Percentiles rank a stretch among this genome's conserved stretches.
phyloP scores from a whole-genome alignment of 2,113 vertebrate species.

The Pluvialis apricaria region DNA sequence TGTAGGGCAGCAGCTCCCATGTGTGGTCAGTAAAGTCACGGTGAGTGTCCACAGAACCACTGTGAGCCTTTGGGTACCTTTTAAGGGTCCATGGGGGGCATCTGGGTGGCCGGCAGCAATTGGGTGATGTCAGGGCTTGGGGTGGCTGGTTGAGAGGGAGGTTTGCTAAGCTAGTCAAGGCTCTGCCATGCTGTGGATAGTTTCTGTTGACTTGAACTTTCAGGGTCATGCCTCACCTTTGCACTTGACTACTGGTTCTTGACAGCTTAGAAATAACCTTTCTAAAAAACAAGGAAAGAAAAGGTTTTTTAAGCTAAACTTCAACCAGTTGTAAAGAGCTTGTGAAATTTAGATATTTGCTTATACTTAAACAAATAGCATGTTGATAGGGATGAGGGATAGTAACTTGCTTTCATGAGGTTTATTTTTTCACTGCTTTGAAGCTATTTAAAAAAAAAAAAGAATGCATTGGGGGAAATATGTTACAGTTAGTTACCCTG shows the following conservation, averaged over 20 bases:
- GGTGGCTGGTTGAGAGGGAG: background rate
- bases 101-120: background rate
- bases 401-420: background rate
- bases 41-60: background rate
- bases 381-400: background rate
- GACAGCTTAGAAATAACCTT: background rate
- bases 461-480: background rate
- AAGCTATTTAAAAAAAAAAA: background rate
- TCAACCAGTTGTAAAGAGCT: background rate
- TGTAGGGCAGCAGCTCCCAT: background rate
- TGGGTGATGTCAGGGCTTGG: background rate
- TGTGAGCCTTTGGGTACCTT: background rate
- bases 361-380: background rate
- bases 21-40: fast-evolving
- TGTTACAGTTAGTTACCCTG: background rate
- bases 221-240: background rate
- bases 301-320: background rate
- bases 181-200: background rate
- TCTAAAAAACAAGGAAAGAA: background rate
- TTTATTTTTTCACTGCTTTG: background rate
- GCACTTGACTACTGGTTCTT: background rate
- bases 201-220: background rate
- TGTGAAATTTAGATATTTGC: background rate
- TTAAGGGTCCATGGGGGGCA: background rate
- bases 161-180: background rate